These are phyloP conservation scores for Harpagoxenus sublaevis DNA, from an alignment of 2,888 invertebrate species.

Conservation along the genomic window DNA sequence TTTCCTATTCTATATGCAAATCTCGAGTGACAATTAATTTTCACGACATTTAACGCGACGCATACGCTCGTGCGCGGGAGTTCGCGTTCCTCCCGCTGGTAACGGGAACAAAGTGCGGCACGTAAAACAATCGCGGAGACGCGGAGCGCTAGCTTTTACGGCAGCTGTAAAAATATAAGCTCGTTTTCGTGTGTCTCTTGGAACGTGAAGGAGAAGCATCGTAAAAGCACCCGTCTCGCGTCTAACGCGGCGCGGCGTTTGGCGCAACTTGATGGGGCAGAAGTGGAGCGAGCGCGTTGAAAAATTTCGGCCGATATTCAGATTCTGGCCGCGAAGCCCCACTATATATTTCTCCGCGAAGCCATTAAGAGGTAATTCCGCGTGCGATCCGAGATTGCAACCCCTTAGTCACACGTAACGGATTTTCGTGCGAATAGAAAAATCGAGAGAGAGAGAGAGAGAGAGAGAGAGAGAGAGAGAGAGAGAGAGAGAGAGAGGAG, in stretches of 20 bases:
- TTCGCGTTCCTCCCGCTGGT: not conserved
- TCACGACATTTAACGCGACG: not conserved
- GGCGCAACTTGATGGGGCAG: not conserved
- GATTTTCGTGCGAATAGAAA: conserved; percentile 8
- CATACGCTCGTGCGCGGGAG: not conserved
- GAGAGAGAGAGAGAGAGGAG: not conserved
- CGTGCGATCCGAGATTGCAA: not conserved
- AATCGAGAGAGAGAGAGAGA: not conserved
- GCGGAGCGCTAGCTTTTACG: conserved; percentile 24
- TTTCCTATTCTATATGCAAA: conserved; percentile 17
- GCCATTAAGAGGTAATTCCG: conserved; percentile 22
- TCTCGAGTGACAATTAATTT: conserved; percentile 17
- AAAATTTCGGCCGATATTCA: conserved; percentile 37
- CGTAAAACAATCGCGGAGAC: conserved; percentile 22
- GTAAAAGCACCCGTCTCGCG: conserved; percentile 15
- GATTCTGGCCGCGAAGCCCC: conserved; percentile 4
- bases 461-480: not conserved
- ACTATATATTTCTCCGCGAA: not conserved
- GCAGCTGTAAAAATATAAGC: conserved; percentile 34
- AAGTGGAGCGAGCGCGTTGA: conserved; percentile 47
- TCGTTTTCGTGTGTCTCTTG: conserved; percentile 12
- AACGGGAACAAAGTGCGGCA: not conserved
- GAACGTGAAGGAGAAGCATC: not conserved
- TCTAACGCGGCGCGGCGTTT: conserved; percentile 35
- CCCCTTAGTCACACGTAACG: not conserved